Conservation (phyloP, 2,113 vertebrate species). For the Eurystomus gularis region DNA sequence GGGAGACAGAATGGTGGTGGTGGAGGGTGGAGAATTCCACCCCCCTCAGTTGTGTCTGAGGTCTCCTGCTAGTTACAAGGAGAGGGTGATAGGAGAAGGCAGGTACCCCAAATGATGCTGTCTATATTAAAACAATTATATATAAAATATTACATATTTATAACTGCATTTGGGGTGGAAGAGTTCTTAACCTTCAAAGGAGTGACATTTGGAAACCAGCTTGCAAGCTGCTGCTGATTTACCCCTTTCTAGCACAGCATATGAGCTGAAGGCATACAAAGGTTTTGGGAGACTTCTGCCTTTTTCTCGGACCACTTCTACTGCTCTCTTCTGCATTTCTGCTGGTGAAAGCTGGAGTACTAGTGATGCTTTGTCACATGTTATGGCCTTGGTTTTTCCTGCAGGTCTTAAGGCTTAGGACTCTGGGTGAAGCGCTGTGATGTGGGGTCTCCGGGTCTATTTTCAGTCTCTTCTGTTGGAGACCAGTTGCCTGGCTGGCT, state of each 20-base stretch:
- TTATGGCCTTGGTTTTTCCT: background rate
- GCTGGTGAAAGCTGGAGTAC: background rate
- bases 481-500: background rate
- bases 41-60: background rate
- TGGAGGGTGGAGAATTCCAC: background rate
- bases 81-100: background rate
- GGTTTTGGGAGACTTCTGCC: background rate
- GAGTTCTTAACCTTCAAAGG: background rate
- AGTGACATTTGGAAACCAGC: background rate
- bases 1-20: background rate
- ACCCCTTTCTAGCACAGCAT: background rate
- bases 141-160: background rate
- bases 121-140: background rate
- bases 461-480: background rate
- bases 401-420: background rate
- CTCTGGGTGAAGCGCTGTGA: background rate
- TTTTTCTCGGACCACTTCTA: background rate
- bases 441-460: background rate
- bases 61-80: background rate
- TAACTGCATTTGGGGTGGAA: background rate
- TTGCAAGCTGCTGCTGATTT: background rate
- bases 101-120: background rate
- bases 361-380: background rate
- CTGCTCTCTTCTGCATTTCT: background rate
- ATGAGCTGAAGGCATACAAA: background rate